Conservation (phyloP, 2,113 vertebrate genomes). For the Nyctibius bracteatus region DNA sequence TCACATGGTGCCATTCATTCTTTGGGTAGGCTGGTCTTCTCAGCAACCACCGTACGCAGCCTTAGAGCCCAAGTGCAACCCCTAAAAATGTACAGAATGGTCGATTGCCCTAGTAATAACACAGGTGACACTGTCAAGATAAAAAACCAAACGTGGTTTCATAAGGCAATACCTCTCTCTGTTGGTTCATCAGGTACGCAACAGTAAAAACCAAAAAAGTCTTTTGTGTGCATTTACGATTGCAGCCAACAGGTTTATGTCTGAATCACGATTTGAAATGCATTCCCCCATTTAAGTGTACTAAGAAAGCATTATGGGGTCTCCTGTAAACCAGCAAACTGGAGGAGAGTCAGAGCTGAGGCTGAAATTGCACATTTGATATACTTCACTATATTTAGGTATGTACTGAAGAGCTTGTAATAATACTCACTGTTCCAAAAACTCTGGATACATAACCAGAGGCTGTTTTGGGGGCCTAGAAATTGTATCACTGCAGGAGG, state of each 20-base stretch:
- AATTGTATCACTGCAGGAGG: neutral
- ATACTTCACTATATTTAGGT: neutral
- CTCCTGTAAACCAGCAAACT: neutral
- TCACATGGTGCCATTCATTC: rapidly evolving
- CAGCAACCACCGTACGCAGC: rapidly evolving
- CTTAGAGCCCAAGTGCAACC: neutral
- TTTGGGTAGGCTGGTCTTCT: neutral
- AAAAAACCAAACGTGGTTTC: neutral
- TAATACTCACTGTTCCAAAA: neutral
- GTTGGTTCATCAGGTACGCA: neutral
- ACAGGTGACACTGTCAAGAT: neutral
- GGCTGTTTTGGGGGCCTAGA: neutral
- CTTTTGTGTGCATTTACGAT: neutral
- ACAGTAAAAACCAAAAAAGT: rapidly evolving
- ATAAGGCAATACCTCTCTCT: neutral
- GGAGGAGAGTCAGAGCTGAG: neutral
- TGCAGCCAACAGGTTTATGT: neutral
- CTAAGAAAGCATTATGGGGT: neutral
- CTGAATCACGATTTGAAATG: neutral
- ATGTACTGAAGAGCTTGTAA: neutral
- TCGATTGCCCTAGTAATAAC: neutral
- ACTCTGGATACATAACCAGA: neutral
- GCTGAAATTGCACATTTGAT: neutral
- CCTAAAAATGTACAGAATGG: rapidly evolving
- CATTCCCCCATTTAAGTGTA: neutral